Conservation (phyloP, 2,797 vertebrate genomes). For the Synaphobranchus kaupii region DNA sequence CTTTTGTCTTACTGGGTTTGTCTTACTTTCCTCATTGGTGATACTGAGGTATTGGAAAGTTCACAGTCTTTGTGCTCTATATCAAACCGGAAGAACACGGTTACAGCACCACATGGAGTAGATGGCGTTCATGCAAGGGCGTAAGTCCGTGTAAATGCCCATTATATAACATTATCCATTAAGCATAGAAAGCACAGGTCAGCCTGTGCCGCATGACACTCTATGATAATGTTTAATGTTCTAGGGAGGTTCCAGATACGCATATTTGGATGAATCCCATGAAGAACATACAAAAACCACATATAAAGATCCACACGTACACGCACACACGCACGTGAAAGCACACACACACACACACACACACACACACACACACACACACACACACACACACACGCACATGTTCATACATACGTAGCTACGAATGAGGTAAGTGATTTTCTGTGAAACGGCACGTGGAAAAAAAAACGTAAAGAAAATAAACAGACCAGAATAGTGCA, state of each 20-base stretch:
- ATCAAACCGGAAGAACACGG: not conserved
- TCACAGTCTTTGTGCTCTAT: not conserved
- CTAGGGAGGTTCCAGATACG: not conserved
- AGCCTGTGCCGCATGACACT: not conserved
- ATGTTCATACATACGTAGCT: not conserved
- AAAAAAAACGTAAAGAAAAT: slow-evolving; percentile 32
- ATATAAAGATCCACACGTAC: not conserved
- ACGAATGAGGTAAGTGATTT: slow-evolving; percentile 20
- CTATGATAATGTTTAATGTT: slow-evolving; percentile 26
- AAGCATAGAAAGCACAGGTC: slow-evolving; percentile 6
- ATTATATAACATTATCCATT: slow-evolving; percentile 22
- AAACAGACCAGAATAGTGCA: slow-evolving; percentile 31
- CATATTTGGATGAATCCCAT: not conserved
- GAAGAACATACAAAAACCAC: slow-evolving; percentile 14
- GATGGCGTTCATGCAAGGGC: slow-evolving; percentile 17
- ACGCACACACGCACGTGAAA: not conserved
- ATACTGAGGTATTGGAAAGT: not conserved
- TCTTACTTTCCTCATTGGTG: slow-evolving; percentile 8
- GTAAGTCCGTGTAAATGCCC: not conserved
- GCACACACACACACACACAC: not conserved
- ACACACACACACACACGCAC: slow-evolving; percentile 19
- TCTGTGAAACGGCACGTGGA: not conserved
- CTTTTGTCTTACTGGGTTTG: not conserved
- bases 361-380: slow-evolving; percentile 18
- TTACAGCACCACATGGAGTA: slow-evolving; percentile 4